Conservation (phyloP, 2,797 vertebrate genomes). For the Coracias cyanogaster region DNA sequence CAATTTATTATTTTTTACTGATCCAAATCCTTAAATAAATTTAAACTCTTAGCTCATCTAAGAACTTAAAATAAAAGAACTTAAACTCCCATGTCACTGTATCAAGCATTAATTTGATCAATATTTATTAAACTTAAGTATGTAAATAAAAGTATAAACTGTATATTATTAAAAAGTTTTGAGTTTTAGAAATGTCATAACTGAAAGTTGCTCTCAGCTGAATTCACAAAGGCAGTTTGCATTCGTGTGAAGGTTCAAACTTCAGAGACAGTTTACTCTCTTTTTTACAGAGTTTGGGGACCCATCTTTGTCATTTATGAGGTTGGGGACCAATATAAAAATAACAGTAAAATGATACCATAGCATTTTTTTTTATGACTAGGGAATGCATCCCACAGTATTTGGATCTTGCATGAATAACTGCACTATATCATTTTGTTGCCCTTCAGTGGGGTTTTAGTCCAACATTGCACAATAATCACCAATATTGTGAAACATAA, state of each 20-base stretch:
- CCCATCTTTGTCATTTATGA: neutral
- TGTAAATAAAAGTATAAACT: conserved; percentile 10
- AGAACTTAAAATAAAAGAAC: conserved; percentile 28
- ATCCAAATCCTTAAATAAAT: conserved; percentile 50
- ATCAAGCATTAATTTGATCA: conserved; percentile 23
- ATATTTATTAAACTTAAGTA: conserved; percentile 23
- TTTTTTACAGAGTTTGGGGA: neutral
- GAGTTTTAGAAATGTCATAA: neutral
- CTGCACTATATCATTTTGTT: neutral
- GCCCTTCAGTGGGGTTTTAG: neutral
- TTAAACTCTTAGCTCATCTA: conserved; percentile 33
- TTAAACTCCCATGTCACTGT: neutral
- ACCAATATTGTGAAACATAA: neutral
- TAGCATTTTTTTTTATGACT: neutral
- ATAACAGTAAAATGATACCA: neutral
- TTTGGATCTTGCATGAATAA: neutral
- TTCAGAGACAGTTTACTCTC: neutral
- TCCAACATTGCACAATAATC: rapidly evolving
- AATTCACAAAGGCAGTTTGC: neutral
- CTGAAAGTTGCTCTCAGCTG: neutral
- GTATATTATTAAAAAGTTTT: conserved; percentile 5
- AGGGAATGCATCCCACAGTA: neutral
- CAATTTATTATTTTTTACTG: conserved; percentile 41
- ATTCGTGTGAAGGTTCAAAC: rapidly evolving
- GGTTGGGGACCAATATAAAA: neutral